Evolutionary conservation across 64 coral and sea anemone species (phyloP).

Genomic region (Actinia equina): DNA sequence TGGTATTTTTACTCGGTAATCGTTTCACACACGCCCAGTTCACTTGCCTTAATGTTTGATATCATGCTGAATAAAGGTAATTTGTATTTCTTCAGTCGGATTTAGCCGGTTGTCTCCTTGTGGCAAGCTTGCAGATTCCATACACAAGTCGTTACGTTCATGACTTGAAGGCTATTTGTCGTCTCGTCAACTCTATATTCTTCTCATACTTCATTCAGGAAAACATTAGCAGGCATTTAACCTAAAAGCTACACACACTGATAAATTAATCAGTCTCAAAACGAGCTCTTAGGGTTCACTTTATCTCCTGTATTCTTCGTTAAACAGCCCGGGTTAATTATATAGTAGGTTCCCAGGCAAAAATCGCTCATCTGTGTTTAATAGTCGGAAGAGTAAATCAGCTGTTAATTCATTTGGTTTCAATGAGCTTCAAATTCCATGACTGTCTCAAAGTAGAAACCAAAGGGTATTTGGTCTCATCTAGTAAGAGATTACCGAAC

Average conservation of each 20-base stretch:
- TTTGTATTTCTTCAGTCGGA: slow-evolving; percentile 7
- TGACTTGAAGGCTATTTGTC: slow-evolving; percentile 3
- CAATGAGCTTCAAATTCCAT: slow-evolving; percentile 21
- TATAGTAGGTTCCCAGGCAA: not conserved
- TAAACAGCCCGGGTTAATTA: not conserved
- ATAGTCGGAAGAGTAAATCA: slow-evolving; percentile 6
- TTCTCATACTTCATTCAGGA: slow-evolving; percentile 9
- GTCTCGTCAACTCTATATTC: slow-evolving; percentile 31
- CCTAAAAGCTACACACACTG: slow-evolving; percentile 38
- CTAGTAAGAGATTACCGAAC: slow-evolving; percentile 17
- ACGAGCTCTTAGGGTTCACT: not conserved
- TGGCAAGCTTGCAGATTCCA: not conserved
- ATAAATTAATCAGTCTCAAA: slow-evolving; percentile 65
- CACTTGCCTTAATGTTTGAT: not conserved
- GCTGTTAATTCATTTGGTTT: slow-evolving; percentile 22
- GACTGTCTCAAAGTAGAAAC: not conserved
- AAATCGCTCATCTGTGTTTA: slow-evolving; percentile 11
- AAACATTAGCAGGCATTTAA: slow-evolving; percentile 52
- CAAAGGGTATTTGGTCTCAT: not conserved
- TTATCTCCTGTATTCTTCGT: not conserved
- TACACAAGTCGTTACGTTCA: slow-evolving; percentile 9
- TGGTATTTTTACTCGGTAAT: not conserved
- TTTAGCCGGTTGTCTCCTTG: not conserved
- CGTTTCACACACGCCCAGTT: slow-evolving; percentile 10
- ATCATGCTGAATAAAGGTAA: slow-evolving; percentile 3